Conservation (phyloP, 1,140 invertebrate species). For the Cotesia vestalis region DNA sequence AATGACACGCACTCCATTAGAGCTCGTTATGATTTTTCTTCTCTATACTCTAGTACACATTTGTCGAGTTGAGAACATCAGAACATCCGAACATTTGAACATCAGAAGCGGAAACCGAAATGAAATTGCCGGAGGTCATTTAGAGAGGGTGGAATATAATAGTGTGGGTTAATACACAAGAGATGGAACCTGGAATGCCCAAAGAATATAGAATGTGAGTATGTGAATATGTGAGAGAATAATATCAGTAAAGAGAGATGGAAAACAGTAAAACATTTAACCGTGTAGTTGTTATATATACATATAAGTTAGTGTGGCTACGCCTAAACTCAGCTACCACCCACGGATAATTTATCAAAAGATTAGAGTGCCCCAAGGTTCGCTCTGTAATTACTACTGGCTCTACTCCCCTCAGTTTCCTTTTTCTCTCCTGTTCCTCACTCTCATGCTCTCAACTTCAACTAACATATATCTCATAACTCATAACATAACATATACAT, state of each 20-base stretch:
- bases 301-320: constrained; percentile 30
- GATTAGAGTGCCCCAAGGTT: constrained; percentile 36
- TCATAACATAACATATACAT: background rate
- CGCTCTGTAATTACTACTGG: constrained; percentile 38
- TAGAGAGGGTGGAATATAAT: constrained; percentile 1
- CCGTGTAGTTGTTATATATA: background rate
- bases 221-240: background rate
- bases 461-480: constrained; percentile 14
- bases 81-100: background rate
- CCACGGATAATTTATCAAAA: constrained; percentile 39
- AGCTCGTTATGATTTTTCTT: constrained; percentile 14
- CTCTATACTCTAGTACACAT: background rate
- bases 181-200: background rate
- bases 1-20: constrained; percentile 23
- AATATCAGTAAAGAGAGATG: background rate
- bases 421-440: too few relatives aligned
- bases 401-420: constrained; percentile 10
- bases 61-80: background rate
- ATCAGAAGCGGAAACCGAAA: constrained; percentile 16
- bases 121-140: constrained; percentile 24
- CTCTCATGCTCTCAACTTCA: constrained; percentile 1
- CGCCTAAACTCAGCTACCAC: constrained; percentile 33
- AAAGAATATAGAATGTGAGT: background rate
- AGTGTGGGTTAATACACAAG: background rate
- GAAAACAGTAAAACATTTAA: background rate